These are phyloP conservation scores for Xiphophorus couchianus DNA, from an alignment of 2,113 vertebrate genomes.

Conservation along the genomic window DNA sequence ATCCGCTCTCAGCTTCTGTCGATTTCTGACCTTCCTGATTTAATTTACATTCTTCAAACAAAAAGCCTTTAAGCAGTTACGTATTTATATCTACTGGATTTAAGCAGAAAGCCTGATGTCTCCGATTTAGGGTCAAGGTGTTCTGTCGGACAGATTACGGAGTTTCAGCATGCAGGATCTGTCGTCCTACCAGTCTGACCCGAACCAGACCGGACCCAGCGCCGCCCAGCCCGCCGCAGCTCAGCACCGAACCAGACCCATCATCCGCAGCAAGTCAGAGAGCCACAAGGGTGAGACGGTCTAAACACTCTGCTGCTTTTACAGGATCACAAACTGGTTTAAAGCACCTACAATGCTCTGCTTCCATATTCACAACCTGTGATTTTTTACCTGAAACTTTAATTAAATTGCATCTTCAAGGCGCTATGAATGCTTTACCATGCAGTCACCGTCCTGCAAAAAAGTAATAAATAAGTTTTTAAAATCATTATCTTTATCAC, in stretches of 20 bases:
- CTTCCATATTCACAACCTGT: neutral
- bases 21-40: slow-evolving; percentile 19
- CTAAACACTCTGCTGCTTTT: no score
- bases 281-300: slow-evolving; percentile 82
- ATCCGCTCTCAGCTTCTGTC: slow-evolving; percentile 16
- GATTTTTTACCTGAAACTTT: neutral
- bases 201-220: slow-evolving; percentile 59
- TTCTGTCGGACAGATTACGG: slow-evolving; percentile 93
- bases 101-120: slow-evolving; percentile 6
- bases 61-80: neutral
- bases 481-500: no score
- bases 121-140: slow-evolving; percentile 88
- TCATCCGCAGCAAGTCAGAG: slow-evolving; percentile 91
- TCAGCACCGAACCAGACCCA: slow-evolving; percentile 85
- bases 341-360: neutral
- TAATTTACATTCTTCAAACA: neutral
- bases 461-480: no score
- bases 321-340: neutral
- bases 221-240: slow-evolving; percentile 79
- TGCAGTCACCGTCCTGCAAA: no score
- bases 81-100: neutral
- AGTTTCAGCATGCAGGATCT: slow-evolving; percentile 99
- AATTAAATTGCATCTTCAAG: no score
- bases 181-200: slow-evolving; percentile 87
- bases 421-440: no score